Evolutionary conservation across 2,797 vertebrate species (phyloP), one percentile per base, ranked within the genome.

Genomic region (Enteromius viviparus): DNA sequence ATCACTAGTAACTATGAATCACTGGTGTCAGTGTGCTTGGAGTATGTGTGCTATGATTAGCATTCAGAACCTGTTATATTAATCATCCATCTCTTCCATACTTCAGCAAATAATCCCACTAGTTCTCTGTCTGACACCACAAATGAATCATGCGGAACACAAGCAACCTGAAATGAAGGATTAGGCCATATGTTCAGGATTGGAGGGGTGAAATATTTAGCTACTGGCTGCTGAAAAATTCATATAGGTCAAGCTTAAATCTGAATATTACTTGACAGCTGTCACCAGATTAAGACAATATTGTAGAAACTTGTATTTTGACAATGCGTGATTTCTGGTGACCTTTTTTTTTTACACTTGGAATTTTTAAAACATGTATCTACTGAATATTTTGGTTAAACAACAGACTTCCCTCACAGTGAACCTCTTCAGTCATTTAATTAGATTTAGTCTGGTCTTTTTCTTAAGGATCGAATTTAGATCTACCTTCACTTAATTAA

Each of bases 31-130:
- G 69, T 71, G 23, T 45, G 53, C 37, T n/a, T 12, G 8, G 32
- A 75, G 12, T 15, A 23, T 23, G 51, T 26, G 65, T 17, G 17
- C 47, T 75, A 81, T 69, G 49, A 84, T 72, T 80, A 71, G 49
- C 51, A 83, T 83, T 83, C 49, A 72, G 71, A 81, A 49, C 32
- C 6, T 15, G 76, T 68, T 76, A 51, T 68, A 76, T 74, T 62
- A 75, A 79, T 75, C 75, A 64, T 45, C 47, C 51, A 62, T 32
- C 60, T 60, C 69, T 74, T 58, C 11, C 47, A 78, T 65, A 77
- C 65, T 21, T 72, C 55, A 53, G 34, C 68, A 78, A 51, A 77
- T 71, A 66, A 81, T 72, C 53, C 71, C 10, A 51, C 58, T 81
- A 19, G 68, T 72, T 65, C 64, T 80, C 23, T 32, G 65, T 29